These are phyloP conservation scores for Lottia gigantea DNA, from an alignment of 2,888 invertebrate genomes.

Conservation along the genomic window DNA sequence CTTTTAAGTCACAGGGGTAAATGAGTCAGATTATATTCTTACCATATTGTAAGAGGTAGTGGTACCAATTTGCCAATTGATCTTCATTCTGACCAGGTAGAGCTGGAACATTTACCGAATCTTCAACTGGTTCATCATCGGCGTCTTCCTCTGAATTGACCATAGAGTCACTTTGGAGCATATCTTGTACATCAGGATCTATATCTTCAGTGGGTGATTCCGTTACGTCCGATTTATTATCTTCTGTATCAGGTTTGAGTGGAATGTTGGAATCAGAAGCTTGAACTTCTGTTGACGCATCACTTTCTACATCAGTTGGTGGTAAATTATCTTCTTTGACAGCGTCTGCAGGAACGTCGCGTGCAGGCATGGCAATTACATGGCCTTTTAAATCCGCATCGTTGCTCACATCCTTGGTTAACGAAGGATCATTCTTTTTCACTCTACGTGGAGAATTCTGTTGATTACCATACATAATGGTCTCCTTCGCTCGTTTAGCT, in stretches of 20 bases:
- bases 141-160: constrained; percentile 7
- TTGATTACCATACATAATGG: constrained; percentile 43
- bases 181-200: constrained; percentile 16
- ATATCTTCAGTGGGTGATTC: constrained; percentile 10
- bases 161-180: neutral
- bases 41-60: neutral
- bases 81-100: neutral
- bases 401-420: constrained; percentile 1
- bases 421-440: constrained; percentile 29
- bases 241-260: too few relatives aligned
- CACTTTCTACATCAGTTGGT: neutral
- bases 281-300: neutral
- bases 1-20: neutral
- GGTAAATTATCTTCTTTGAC: neutral
- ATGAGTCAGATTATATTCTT: neutral
- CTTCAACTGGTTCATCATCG: constrained; percentile 18
- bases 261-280: neutral
- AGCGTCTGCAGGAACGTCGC: neutral
- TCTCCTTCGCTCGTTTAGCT: constrained; percentile 46
- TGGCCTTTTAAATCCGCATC: neutral
- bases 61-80: constrained; percentile 7
- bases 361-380: neutral
- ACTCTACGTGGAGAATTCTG: constrained; percentile 34
- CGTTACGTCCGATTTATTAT: neutral
- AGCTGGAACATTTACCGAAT: constrained; percentile 13